These are phyloP conservation scores for Leptinotarsa rubiginosa DNA, from an alignment of 2,888 invertebrate genomes.

Conservation along the genomic window DNA sequence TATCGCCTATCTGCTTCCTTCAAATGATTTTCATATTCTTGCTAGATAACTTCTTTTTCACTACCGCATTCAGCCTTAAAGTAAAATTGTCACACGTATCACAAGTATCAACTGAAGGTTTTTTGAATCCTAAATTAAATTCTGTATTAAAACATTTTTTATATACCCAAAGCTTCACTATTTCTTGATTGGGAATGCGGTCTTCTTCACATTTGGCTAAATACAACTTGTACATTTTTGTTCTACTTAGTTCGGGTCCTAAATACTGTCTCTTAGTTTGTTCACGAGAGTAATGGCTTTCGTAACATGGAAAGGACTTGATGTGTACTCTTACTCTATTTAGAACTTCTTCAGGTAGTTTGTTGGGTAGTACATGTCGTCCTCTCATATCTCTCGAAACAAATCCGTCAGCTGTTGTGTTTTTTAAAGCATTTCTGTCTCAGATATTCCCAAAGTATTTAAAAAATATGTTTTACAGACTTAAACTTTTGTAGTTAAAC, in stretches of 20 bases:
- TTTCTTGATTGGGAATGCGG: constrained; percentile 11
- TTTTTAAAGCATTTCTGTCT: constrained; percentile 30
- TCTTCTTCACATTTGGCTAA: constrained; percentile 26
- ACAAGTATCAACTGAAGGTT: background rate
- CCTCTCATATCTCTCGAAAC: constrained; percentile 31
- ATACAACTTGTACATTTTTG: constrained; percentile 28
- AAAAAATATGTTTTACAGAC: constrained; percentile 27
- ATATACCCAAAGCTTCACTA: constrained; percentile 23
- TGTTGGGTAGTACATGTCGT: constrained; percentile 29
- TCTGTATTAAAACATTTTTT: background rate
- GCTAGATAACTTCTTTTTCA: constrained; percentile 9
- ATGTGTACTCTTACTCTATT: constrained; percentile 19
- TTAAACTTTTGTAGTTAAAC: background rate
- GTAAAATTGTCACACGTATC: constrained; percentile 32
- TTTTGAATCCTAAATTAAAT: too few species aligned
- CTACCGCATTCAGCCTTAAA: constrained; percentile 32
- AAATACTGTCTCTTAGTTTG: constrained; percentile 21
- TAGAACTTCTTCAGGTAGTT: constrained; percentile 19
- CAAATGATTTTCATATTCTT: constrained; percentile 29
- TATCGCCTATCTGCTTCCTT: constrained; percentile 34
- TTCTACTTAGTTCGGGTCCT: constrained; percentile 21
- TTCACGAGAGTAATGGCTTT: constrained; percentile 27
- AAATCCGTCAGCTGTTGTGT: constrained; percentile 23
- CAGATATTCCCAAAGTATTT: constrained; percentile 31
- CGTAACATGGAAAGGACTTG: constrained; percentile 18